phyloP scores from a whole-genome alignment of 2,888 invertebrate genomes.

The Tenthredo amoena region DNA sequence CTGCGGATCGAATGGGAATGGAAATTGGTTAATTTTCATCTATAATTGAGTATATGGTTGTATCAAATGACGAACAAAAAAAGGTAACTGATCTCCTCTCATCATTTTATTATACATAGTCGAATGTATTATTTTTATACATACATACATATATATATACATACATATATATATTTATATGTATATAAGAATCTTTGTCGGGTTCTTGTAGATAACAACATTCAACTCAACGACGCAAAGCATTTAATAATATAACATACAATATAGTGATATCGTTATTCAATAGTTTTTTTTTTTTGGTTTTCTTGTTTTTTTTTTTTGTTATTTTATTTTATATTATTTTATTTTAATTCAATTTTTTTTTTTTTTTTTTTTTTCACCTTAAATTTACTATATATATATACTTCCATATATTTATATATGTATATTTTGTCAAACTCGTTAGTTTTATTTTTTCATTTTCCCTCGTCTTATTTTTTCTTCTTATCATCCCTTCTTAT shows the following conservation, averaged over 20 bases:
- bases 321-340: conserved; percentile 65
- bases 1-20: not conserved
- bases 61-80: conserved; percentile 1
- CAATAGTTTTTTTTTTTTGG: conserved; percentile 59
- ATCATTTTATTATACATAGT: conserved; percentile 64
- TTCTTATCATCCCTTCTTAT: not conserved
- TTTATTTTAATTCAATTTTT: conserved; percentile 60
- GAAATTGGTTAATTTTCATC: not conserved
- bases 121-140: conserved; percentile 58
- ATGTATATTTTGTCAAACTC: conserved; percentile 12
- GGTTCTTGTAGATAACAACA: conserved; percentile 71
- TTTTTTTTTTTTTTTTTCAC: conserved; percentile 63
- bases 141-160: conserved; percentile 48
- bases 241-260: conserved; percentile 74
- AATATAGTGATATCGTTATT: conserved; percentile 71
- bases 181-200: conserved; percentile 66
- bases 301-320: conserved; percentile 61
- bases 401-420: conserved; percentile 64
- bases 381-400: conserved; percentile 63
- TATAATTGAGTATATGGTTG: not conserved
- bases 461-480: conserved; percentile 60
- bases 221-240: conserved; percentile 76
- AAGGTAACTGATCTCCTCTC: conserved; percentile 5
- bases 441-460: conserved; percentile 59
- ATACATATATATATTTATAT: conserved; percentile 58